Base-by-base conservation (phyloP, 2,797 vertebrate species). In the Thalassophryne amazonica region DNA sequence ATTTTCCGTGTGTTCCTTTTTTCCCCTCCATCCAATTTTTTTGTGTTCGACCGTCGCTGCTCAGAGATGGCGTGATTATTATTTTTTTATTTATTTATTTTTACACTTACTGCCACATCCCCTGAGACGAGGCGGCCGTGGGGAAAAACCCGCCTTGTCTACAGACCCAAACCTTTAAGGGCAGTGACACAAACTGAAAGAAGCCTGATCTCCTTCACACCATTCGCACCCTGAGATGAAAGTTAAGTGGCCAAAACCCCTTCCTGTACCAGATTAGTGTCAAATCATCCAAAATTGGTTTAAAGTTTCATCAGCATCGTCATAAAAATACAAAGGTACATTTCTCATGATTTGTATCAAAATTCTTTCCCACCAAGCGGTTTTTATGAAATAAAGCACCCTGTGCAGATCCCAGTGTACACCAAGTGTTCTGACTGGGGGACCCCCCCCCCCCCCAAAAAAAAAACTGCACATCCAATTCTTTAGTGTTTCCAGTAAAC, bases 321-420 rank as follows among this genome's bases (percentile, higher is more conserved):
- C 88, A 90, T 90, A 91, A 92, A 92, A 91, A 91, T 91, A 91
- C 89, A 91, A 90, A 90, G 85, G 81, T 89, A 85, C 54, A 78
- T 71, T 83, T 82, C 68, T 69, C 46, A 65, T 63, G 68, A 40
- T 86, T 74, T 76, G 88, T 92, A 92, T 91, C 90, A 92, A 91
- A 91, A 91, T 73, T 72, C 35, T 79, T 78, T 50, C 46, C 69
- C 27, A 76, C 64, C 73, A 65, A 76, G 78, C 83, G 84, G 86
- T 86, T 80, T 45, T 81, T 87, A 85, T 57, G 86, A 87, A 89
- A 90, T 88, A 88, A 88, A 89, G 87, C 91, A 91, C 90, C 90
- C 87, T 92, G 89, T 91, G 87, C 85, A 86, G 86, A 90, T 87
- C 81, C 82, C 88, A 90, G 85, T 91, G 83, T 88, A 85, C 77